phyloP scores from a whole-genome alignment of 2,113 vertebrate genomes.

The Leucosticte australis region DNA sequence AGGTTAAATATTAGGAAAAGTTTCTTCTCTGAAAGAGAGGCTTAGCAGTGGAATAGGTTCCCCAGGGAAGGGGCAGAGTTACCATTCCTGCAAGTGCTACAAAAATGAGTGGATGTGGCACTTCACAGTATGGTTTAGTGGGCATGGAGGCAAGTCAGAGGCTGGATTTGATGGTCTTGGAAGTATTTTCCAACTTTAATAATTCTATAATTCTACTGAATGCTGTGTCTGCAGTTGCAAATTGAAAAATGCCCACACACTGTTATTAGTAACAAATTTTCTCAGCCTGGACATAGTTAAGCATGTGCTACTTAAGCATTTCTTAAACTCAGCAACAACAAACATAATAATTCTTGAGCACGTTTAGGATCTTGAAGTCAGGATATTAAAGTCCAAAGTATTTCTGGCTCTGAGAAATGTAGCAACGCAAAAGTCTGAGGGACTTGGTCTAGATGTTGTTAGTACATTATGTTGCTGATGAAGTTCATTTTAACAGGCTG shows the following conservation, averaged over 20 bases:
- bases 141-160: not conserved
- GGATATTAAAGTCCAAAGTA: not conserved
- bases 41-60: not conserved
- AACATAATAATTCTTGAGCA: not conserved
- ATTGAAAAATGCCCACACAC: not conserved
- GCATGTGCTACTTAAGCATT: not conserved
- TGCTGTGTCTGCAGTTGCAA: not conserved
- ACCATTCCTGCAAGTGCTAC: not conserved
- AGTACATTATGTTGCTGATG: not conserved
- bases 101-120: not conserved
- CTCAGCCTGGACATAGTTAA: not conserved
- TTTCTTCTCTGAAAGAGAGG: no score
- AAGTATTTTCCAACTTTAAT: not conserved
- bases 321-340: not conserved
- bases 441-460: not conserved
- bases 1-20: not conserved
- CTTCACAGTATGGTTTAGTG: not conserved
- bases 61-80: not conserved
- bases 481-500: not conserved
- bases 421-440: accelerated
- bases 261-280: not conserved
- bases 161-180: not conserved
- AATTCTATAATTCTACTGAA: not conserved
- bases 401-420: not conserved
- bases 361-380: not conserved